Evolutionary conservation across 1,140 invertebrate species (phyloP).

Genomic region (Drosophila suzukii): DNA sequence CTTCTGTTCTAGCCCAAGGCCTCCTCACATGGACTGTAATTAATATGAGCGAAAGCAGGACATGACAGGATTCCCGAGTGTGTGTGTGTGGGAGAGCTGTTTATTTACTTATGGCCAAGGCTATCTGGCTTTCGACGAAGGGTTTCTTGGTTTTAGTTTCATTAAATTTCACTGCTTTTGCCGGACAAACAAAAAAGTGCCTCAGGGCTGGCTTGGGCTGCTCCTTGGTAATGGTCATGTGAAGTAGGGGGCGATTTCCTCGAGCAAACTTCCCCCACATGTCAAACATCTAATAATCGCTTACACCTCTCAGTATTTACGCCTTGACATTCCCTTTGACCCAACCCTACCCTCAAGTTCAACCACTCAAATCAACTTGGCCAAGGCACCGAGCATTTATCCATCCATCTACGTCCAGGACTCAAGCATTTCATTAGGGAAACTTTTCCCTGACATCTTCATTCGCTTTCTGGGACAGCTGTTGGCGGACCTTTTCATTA

Average conservation of each 20-base stretch:
- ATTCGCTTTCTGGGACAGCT: constrained; percentile 36
- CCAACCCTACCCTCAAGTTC: background rate
- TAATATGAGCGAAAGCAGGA: constrained; percentile 62
- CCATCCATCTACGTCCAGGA: constrained; percentile 27
- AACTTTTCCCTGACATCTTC: constrained; percentile 41
- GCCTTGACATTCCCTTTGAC: constrained; percentile 8
- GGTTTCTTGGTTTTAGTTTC: constrained; percentile 68
- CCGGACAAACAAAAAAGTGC: constrained; percentile 52
- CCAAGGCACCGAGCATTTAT: constrained; percentile 12
- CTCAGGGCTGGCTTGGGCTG: constrained; percentile 17
- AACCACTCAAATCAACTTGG: constrained; percentile 30
- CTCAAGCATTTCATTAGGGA: constrained; percentile 44
- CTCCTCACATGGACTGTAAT: constrained; percentile 73
- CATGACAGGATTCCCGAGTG: constrained; percentile 36
- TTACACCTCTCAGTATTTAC: constrained; percentile 28
- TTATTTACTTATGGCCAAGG: constrained; percentile 69
- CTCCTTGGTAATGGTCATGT: constrained; percentile 6
- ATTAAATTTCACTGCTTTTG: constrained; percentile 57
- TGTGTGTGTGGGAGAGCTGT: constrained; percentile 46
- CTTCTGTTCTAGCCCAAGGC: constrained; percentile 59
- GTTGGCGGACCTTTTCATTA: constrained; percentile 36
- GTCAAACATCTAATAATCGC: constrained; percentile 43
- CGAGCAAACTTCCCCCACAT: constrained; percentile 18
- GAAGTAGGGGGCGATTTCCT: background rate
- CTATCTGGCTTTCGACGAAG: constrained; percentile 38